phyloP scores from a whole-genome alignment of 2,113 vertebrate genomes.

The Malurus elegans region DNA sequence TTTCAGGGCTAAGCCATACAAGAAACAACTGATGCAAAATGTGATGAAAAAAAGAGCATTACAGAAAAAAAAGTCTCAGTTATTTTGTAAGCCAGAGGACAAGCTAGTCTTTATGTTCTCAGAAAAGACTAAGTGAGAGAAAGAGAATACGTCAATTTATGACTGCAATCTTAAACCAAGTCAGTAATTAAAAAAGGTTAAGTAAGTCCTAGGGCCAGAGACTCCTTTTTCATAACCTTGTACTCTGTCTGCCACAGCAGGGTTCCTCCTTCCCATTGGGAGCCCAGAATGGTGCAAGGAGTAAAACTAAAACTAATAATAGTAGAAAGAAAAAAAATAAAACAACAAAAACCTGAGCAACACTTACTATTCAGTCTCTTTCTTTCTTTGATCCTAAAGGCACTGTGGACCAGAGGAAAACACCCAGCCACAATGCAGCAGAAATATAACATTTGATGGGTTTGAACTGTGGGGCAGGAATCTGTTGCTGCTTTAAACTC shows the following conservation, averaged over 20 bases:
- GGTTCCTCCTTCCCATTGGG: not conserved
- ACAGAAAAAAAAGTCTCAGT: not conserved
- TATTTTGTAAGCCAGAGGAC: not conserved
- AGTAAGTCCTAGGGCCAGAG: not conserved
- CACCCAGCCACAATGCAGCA: not conserved
- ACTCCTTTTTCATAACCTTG: not conserved
- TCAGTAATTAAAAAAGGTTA: not conserved
- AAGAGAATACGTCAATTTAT: not conserved
- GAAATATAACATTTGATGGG: not conserved
- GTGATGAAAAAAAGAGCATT: not conserved
- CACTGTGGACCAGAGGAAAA: not conserved
- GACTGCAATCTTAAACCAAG: not conserved
- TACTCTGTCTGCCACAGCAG: not conserved
- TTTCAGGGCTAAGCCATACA: not conserved
- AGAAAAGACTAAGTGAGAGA: not conserved
- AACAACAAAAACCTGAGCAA: fast-evolving
- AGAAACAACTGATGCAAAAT: not conserved
- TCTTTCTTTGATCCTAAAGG: not conserved
- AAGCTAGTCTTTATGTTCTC: not conserved
- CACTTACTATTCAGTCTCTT: not conserved
- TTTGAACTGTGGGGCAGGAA: not conserved
- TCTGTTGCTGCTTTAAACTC: not conserved
- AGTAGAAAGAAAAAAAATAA: not conserved
- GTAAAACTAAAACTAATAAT: not conserved
- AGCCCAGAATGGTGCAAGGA: not conserved